Evolutionary conservation across 1,140 invertebrate species (phyloP), one percentile per base, ranked within the genome.

Genomic region (Berghia stephanieae): DNA sequence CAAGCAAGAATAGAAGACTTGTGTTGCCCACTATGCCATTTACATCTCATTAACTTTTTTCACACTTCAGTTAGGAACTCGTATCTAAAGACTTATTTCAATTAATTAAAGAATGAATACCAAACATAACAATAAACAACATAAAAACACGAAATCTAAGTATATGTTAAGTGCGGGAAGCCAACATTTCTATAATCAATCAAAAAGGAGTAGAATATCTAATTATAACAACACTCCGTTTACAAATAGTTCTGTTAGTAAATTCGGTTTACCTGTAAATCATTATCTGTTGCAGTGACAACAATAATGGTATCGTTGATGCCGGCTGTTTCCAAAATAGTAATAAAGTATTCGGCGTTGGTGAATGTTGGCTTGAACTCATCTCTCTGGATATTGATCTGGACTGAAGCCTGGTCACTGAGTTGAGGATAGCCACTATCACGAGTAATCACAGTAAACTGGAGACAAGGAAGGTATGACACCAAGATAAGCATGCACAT

Each of bases 331-430:
- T 82, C 79, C 4, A n/a, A 24, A 38, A 83, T 82, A 21, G 71
- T 79, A 6, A 77, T 57, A 0, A 27, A n/a, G 60, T 81, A 83
- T 31, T 78, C 69, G 13, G 18, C 31, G n/a, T 40, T 52, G 27
- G n/a, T 43, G 72, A 85, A 84, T 18, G 52, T 31, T 21, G 84
- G 84, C 34, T 79, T 68, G 74, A 81, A 79, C 74, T 78, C 77
- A 70, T 84, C 82, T 21, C 84, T 71, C 34, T 78, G 78, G 31
- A 85, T 83, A 46, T 75, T 80, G 36, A 85, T 81, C 57, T 72
- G 75, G 13, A 81, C 82, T n/a, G 77, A 75, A 3, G 82, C 79
- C 27, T 69, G 78, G 43, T 55, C 55, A 21, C 46, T 77, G 21
- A 71, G 71, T 36, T 46, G 66, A 40, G 83, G 83, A 69, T 68